Conservation (phyloP, 2,888 invertebrate genomes). For the Lasius platythorax region DNA sequence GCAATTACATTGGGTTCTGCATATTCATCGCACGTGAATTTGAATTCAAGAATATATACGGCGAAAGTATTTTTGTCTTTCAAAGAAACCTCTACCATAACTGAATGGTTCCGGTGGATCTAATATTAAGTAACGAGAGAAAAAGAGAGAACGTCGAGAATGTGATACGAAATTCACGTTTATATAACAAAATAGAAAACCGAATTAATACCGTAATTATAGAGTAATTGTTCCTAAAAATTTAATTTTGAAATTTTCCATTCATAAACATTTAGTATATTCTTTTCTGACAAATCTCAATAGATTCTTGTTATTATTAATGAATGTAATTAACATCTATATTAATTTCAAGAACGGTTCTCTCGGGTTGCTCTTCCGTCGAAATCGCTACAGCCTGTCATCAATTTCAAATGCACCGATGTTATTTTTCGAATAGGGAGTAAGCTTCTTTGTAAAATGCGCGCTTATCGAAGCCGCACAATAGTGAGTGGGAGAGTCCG, state of each 20-base stretch:
- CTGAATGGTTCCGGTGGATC: not conserved
- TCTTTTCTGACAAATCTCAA: not conserved
- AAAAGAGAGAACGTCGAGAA: not conserved
- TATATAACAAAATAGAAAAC: not conserved
- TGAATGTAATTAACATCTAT: not conserved
- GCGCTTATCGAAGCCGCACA: constrained; percentile 49
- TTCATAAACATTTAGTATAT: not conserved
- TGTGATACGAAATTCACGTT: not conserved
- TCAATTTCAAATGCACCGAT: not conserved
- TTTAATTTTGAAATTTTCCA: not conserved
- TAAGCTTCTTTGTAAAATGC: constrained; percentile 50
- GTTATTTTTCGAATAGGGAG: constrained; percentile 29
- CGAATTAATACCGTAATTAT: not conserved
- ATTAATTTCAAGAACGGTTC: not conserved
- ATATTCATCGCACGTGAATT: constrained; percentile 55
- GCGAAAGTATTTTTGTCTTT: constrained; percentile 29
- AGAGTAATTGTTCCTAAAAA: not conserved
- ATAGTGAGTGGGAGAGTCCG: constrained; percentile 59
- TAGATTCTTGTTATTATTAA: not conserved
- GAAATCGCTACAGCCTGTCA: not conserved
- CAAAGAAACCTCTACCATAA: not conserved
- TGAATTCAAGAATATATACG: constrained; percentile 46
- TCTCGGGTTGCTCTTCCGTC: not conserved
- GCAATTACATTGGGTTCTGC: constrained; percentile 52
- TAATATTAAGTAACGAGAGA: not conserved